A percentile compares a stretch with the other conserved stretches of the same genome.
These are phyloP conservation scores for Drosophila buzzatii DNA, from an alignment of 2,888 invertebrate genomes.

Conservation along the genomic window DNA sequence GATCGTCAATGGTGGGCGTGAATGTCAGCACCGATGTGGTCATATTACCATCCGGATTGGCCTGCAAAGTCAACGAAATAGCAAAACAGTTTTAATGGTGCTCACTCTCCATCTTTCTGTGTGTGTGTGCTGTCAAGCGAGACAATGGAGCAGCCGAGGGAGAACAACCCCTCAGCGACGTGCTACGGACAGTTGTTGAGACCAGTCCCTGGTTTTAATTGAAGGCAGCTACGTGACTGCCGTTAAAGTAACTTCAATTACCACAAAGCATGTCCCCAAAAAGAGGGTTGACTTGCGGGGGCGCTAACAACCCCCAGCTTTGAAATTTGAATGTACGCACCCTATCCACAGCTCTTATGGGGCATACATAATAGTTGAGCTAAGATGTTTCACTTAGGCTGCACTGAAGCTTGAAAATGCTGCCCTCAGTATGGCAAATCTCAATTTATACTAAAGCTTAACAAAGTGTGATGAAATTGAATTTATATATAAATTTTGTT, in stretches of 20 bases:
- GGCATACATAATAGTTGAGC: conserved; percentile 15
- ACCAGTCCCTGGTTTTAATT: conserved; percentile 66
- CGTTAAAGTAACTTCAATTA: conserved; percentile 75
- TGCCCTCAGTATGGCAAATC: too few relatives aligned
- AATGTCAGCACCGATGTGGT: conserved; percentile 92
- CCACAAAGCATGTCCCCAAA: conserved; percentile 67
- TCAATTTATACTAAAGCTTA: not conserved
- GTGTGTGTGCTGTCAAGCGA: conserved; percentile 40
- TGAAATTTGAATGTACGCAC: conserved; percentile 66
- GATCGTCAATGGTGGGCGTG: conserved; percentile 92
- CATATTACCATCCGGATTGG: conserved; percentile 89
- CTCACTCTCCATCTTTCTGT: not conserved
- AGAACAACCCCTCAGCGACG: conserved; percentile 37
- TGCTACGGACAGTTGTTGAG: conserved; percentile 58
- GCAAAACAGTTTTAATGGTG: conserved; percentile 49
- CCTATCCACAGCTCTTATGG: conserved; percentile 40
- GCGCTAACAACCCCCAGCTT: conserved; percentile 39
- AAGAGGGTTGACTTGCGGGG: conserved; percentile 11
- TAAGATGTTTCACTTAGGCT: not conserved
- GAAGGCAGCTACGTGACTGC: conserved; percentile 75
- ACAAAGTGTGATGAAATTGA: not conserved
- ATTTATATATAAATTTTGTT: too few relatives aligned
- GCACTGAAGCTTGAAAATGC: not conserved
- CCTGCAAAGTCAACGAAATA: conserved; percentile 64
- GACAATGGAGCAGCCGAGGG: conserved; percentile 36